phyloP scores from a whole-genome alignment of 2,888 invertebrate species.

The Seira ritae region DNA sequence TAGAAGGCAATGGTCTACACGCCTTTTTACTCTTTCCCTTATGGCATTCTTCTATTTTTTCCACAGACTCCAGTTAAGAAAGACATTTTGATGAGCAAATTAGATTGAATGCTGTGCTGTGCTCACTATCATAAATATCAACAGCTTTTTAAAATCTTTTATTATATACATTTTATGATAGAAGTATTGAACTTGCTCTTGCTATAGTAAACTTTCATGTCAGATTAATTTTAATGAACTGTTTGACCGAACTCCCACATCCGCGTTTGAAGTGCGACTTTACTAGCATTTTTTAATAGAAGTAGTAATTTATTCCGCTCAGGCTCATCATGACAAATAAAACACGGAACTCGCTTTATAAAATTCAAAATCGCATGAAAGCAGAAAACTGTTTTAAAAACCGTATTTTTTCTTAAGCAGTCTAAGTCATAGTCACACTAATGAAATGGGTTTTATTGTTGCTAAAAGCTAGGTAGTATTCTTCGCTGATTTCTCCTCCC shows the following conservation, averaged over 20 bases:
- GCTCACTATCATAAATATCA: too few species aligned
- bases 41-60: neutral
- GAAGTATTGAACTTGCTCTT: slow-evolving; percentile 1
- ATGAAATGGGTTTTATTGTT: slow-evolving; percentile 3
- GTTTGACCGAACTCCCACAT: neutral
- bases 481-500: neutral
- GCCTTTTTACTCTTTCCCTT: neutral
- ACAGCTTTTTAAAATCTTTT: too few species aligned
- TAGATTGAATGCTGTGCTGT: neutral
- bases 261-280: neutral
- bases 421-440: too few species aligned
- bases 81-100: neutral
- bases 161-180: neutral
- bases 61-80: slow-evolving; percentile 12
- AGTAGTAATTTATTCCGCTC: slow-evolving; percentile 15
- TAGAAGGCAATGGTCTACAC: neutral
- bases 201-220: neutral
- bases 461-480: too few species aligned
- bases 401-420: slow-evolving; percentile 1
- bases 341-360: neutral
- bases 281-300: neutral
- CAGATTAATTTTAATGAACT: slow-evolving; percentile 20
- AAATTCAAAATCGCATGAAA: neutral
- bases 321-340: neutral
- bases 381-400: slow-evolving; percentile 15